Evolutionary conservation across 2,888 invertebrate genomes (phyloP).

Genomic region (Trisateles emortualis): DNA sequence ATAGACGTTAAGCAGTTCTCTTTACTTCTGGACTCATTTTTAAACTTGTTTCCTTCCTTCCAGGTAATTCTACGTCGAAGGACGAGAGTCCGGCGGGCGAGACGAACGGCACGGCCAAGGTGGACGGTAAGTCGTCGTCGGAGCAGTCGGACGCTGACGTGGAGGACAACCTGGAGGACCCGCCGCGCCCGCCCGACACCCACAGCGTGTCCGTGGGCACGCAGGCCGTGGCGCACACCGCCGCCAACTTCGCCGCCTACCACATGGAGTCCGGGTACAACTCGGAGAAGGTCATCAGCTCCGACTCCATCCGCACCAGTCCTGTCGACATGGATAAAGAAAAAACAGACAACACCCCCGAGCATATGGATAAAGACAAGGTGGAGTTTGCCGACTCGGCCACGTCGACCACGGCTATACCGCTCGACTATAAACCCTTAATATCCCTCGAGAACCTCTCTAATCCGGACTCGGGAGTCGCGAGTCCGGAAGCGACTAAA

Average conservation of each 20-base stretch:
- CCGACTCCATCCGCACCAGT: slow-evolving; percentile 80
- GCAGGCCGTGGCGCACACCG: slow-evolving; percentile 70
- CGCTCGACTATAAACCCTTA: slow-evolving; percentile 78
- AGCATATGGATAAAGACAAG: slow-evolving; percentile 85
- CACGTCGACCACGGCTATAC: slow-evolving; percentile 66
- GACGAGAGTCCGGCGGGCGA: slow-evolving; percentile 62
- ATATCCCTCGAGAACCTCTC: slow-evolving; percentile 75
- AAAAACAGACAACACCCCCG: slow-evolving; percentile 86
- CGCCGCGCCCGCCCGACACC: slow-evolving; percentile 65
- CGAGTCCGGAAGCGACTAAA: slow-evolving; percentile 86
- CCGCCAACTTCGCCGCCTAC: slow-evolving; percentile 81
- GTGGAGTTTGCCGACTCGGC: slow-evolving; percentile 81
- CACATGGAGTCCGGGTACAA: slow-evolving; percentile 90
- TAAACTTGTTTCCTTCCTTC: slow-evolving; percentile 32
- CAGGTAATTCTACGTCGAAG: slow-evolving; percentile 75
- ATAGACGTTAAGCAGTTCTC: background rate
- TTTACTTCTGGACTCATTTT: background rate
- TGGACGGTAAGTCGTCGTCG: slow-evolving; percentile 87
- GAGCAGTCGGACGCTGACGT: slow-evolving; percentile 93
- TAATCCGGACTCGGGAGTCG: slow-evolving; percentile 84
- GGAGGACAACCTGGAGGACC: slow-evolving; percentile 91
- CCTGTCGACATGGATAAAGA: slow-evolving; percentile 83
- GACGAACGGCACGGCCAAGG: slow-evolving; percentile 69
- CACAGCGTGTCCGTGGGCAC: slow-evolving; percentile 64
- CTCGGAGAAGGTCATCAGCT: slow-evolving; percentile 82